Conservation (phyloP, 2,113 vertebrate genomes). For the Synodontis membranacea region DNA sequence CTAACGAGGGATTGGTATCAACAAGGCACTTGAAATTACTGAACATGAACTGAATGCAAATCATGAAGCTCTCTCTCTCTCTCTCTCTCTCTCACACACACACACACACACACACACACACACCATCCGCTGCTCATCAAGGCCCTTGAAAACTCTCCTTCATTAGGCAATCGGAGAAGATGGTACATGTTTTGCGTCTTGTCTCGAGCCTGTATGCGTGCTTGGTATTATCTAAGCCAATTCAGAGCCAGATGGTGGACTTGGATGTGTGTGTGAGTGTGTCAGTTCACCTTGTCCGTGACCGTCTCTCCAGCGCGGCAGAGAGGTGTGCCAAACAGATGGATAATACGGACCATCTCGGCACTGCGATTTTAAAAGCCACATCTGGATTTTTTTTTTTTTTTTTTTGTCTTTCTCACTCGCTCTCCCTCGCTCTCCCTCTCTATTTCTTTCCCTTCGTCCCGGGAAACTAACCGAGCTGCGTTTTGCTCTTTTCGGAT, state of each 20-base stretch:
- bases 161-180: constrained; percentile 45
- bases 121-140: constrained; percentile 32
- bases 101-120: background rate
- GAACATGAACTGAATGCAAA: constrained; percentile 42
- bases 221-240: constrained; percentile 59
- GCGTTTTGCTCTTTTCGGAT: constrained; percentile 40
- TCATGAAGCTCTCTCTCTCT: background rate
- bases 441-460: background rate
- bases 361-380: constrained; percentile 56
- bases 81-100: background rate
- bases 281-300: constrained; percentile 71
- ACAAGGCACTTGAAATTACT: constrained; percentile 34
- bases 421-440: background rate
- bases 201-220: constrained; percentile 48
- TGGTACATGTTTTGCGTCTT: constrained; percentile 21
- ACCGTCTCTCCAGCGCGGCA: constrained; percentile 65
- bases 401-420: constrained; percentile 9
- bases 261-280: constrained; percentile 27
- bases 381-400: constrained; percentile 56
- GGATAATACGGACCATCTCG: constrained; percentile 60
- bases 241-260: constrained; percentile 71
- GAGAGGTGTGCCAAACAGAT: constrained; percentile 68
- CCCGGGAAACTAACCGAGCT: constrained; percentile 2
- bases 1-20: constrained; percentile 17
- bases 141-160: constrained; percentile 41